phyloP scores from a whole-genome alignment of 2,797 vertebrate genomes.

The Sylvia borin region DNA sequence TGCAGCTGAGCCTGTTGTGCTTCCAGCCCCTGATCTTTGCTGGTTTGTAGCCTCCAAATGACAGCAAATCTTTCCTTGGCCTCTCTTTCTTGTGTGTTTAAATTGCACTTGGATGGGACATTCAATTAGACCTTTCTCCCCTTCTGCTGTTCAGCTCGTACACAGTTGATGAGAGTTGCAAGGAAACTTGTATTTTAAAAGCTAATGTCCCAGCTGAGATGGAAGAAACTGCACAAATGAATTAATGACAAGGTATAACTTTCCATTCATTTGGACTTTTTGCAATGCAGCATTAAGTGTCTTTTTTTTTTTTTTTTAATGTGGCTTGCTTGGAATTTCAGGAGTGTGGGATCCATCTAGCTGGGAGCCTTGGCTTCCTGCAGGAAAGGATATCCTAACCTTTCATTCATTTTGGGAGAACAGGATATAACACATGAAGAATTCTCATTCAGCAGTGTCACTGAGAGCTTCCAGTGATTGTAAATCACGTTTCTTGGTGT shows the following conservation, averaged over 20 bases:
- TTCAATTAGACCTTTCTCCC: conserved; percentile 56
- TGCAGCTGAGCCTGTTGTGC: conserved; percentile 14
- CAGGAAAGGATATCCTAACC: background rate
- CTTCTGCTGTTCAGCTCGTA: conserved; percentile 65
- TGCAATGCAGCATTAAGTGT: background rate
- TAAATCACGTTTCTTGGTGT: background rate
- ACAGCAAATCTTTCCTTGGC: background rate
- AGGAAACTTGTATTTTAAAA: conserved; percentile 63
- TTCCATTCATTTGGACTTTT: conserved; percentile 43
- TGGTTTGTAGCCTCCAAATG: background rate
- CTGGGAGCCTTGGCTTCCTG: background rate
- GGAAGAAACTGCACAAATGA: conserved; percentile 51
- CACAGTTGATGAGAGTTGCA: conserved; percentile 62
- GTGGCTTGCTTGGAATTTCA: background rate
- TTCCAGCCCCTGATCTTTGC: background rate
- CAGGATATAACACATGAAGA: background rate
- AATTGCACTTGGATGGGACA: background rate
- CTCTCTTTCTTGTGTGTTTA: background rate
- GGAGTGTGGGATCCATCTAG: background rate
- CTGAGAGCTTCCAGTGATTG: background rate
- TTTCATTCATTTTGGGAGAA: background rate
- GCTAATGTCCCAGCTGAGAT: conserved; percentile 53
- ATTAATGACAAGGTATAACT: conserved; percentile 63
- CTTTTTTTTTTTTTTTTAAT: background rate
- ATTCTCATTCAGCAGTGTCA: background rate